Conservation (phyloP, 2,797 vertebrate genomes). For the Protosalanx chinensis region DNA sequence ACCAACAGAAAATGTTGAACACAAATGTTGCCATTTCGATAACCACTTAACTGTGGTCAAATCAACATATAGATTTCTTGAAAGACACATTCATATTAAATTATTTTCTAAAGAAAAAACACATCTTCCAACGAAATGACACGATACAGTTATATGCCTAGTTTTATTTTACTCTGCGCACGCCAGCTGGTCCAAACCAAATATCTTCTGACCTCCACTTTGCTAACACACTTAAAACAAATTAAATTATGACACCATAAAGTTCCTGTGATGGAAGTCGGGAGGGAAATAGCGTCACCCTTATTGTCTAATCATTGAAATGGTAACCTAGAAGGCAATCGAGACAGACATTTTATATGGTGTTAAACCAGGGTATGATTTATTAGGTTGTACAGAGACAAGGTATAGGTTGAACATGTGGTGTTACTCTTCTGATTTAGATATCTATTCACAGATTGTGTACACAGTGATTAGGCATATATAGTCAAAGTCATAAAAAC, state of each 20-base stretch:
- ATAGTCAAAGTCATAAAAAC: background rate
- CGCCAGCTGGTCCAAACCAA: conserved; percentile 68
- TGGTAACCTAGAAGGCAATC: conserved; percentile 18
- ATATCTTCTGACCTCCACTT: conserved; percentile 56
- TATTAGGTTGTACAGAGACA: conserved; percentile 41
- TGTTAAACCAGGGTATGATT: conserved; percentile 64
- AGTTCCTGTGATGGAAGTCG: conserved; percentile 64
- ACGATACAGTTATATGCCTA: conserved; percentile 3
- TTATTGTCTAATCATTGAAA: conserved; percentile 45
- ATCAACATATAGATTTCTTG: background rate
- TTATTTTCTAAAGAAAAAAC: background rate
- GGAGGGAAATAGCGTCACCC: conserved; percentile 52
- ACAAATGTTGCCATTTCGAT: background rate
- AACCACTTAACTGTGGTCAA: background rate
- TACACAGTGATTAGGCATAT: background rate
- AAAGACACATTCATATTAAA: background rate
- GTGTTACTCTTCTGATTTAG: conserved; percentile 62
- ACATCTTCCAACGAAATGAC: background rate
- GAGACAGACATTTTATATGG: conserved; percentile 39
- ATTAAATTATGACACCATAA: conserved; percentile 61
- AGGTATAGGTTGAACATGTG: conserved; percentile 45
- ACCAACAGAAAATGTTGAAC: background rate
- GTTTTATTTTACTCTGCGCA: conserved; percentile 33
- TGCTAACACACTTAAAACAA: conserved; percentile 61
- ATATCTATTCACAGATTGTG: conserved; percentile 16